Evolutionary conservation across 2,888 invertebrate species (phyloP), one percentile per base, ranked within the genome.

Genomic region (Criorhina ranunculi): DNA sequence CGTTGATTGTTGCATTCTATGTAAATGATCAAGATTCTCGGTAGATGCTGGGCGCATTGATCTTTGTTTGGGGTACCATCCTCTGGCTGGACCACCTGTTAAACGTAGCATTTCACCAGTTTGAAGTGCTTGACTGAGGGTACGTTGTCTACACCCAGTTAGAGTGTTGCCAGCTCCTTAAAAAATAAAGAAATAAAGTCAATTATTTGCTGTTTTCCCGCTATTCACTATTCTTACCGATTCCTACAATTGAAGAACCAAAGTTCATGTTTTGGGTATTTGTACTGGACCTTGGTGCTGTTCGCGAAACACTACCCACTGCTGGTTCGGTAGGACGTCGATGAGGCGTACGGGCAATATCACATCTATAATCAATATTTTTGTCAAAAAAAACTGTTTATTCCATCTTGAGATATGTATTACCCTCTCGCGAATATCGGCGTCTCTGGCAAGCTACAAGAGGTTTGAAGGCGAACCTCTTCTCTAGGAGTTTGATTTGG

Each of bases 391-490:
- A 8, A 15, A 8, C n/a, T 9, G 44, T 33, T 3, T n/a, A 5
- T 5, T 17, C 5, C 33, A 29, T 35, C 17, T 29, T n/a, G 6
- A 12, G 12, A 35, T 9, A 7, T 15, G 6, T 24, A 59, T 86
- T 86, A 92, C 92, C 96, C 96, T 87, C 97, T 93, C 3, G 96
- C 96, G 91, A 97, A 97, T 83, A 97, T 96, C 0, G 97, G 96
- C 0, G 97, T 97, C 92, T 97, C 97, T n/a, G 97, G 97, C 77
- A 97, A 93, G 89, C 96, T 96, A 88, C 96, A 96, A 0, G 96
- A 96, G 3, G 96, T 96, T 91, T 96, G 96, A 91, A 96, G 90
- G 86, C 94, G 93, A 87, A 92, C 92, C 57, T 95, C 95, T 62
- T 95, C 94, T 51, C 94, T 93, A 46, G 93, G 93, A 87, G 93